These are phyloP conservation scores for Agapornis roseicollis DNA, from an alignment of 2,113 vertebrate species.

Conservation along the genomic window DNA sequence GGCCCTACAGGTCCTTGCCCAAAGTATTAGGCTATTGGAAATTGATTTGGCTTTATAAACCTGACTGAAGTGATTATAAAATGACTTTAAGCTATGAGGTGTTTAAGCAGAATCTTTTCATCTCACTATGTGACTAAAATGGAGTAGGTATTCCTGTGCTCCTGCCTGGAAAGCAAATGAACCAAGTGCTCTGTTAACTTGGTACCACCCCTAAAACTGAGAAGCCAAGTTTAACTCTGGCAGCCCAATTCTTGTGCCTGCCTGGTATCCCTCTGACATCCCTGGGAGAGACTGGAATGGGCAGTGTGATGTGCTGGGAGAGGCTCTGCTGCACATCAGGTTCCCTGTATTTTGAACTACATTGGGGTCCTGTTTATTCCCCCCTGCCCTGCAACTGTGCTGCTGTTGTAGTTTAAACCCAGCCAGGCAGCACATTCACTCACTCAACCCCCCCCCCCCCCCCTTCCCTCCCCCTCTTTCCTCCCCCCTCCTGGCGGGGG, in stretches of 20 bases:
- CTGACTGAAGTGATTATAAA: not conserved
- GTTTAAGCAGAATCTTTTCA: not conserved
- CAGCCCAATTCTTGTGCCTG: rapidly evolving
- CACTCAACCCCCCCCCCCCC: no score
- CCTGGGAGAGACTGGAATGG: rapidly evolving
- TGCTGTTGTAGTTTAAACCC: no score
- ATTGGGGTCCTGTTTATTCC: not conserved
- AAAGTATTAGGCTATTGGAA: not conserved
- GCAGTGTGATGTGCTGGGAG: not conserved
- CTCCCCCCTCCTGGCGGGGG: no score
- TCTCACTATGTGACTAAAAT: not conserved
- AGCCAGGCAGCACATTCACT: no score
- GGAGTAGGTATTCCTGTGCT: not conserved
- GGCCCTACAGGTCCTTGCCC: no score
- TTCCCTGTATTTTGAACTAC: not conserved
- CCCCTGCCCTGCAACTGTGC: not conserved
- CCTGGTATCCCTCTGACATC: rapidly evolving
- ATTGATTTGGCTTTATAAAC: not conserved
- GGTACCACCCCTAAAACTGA: not conserved
- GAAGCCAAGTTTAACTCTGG: not conserved
- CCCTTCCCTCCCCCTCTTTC: no score
- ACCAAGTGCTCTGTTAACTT: not conserved
- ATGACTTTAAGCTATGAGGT: not conserved
- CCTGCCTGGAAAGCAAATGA: not conserved
- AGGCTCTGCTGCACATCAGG: not conserved